Evolutionary conservation across 2,888 invertebrate genomes (phyloP).

Genomic region (Rhopalosiphum nymphaeae): DNA sequence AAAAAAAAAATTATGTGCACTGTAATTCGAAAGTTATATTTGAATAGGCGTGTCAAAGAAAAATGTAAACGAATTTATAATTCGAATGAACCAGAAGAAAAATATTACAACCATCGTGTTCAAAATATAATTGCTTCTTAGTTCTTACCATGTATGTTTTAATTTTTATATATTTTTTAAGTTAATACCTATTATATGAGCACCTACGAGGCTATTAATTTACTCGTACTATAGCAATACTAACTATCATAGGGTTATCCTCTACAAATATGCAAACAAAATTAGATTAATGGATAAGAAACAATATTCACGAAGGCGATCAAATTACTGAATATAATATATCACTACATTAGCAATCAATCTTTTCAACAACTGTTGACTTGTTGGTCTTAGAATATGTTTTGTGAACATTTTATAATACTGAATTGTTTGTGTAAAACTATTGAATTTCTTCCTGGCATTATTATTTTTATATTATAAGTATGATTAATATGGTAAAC

Average conservation of each 20-base stretch:
- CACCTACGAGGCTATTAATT: not conserved
- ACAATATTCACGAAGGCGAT: not conserved
- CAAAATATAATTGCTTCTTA: not conserved
- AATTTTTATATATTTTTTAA: not conserved
- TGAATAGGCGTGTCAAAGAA: slow-evolving; percentile 13
- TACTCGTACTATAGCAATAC: not conserved
- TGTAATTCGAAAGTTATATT: not conserved
- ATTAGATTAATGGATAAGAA: slow-evolving; percentile 14
- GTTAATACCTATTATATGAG: not conserved
- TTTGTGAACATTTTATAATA: not conserved
- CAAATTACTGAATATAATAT: not conserved
- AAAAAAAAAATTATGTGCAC: not conserved
- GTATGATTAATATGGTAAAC: not conserved
- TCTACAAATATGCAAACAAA: not conserved
- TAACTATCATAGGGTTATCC: not conserved
- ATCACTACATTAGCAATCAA: not conserved
- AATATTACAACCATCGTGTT: not conserved
- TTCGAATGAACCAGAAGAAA: not conserved
- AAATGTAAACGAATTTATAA: not conserved
- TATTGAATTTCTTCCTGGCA: not conserved
- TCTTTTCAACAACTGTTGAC: not conserved
- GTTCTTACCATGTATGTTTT: not conserved
- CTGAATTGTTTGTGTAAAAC: not conserved
- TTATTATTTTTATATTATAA: not conserved
- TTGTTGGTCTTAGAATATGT: not conserved